Base-by-base conservation (phyloP, 2,888 invertebrate genomes). In the Papilio demoleus region DNA sequence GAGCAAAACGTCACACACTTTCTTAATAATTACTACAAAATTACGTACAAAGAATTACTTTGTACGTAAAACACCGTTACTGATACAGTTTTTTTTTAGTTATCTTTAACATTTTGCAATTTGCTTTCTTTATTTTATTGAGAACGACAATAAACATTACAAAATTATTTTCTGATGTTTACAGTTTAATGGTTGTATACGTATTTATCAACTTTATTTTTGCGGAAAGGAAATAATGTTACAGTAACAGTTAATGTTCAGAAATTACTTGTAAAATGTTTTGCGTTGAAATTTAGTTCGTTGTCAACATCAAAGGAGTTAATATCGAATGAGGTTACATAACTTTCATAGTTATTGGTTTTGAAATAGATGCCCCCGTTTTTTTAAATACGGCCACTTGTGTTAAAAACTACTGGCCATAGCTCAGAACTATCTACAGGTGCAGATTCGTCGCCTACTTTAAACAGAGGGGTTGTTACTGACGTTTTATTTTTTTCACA, bases 1-100 rank as follows among this genome's bases (percentile, higher is more conserved):
- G 62, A 53, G 61, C 53, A n/a, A 14, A 59, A 62, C 47, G 47
- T 63, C 22, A 45, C 24, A 24, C 14, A 14, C 50, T 50, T 14
- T n/a, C 27, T 53, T 53, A 4, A 17, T n/a, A 53, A 53, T 53
- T 31, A n/a, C 27, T 5, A n/a, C 53, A n/a, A 53, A 47, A 22
- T 9, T 4, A 9, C 11, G 2, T 11, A 9, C 9, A 42, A 42
- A 22, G 47, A 50, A 50, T 50, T 50, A 4, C 6, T 24, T 50
- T 1, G 6, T 38, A 17, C n/a, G 8, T 31, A 8, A 27, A 47
- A 22, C 12, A 4, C 17, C 1, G 12, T 47, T 22, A 11, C 6
- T 14, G 8, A 45, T 19, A 9, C 45, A 45, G 19, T 45, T 45
- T 45, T 2, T 8, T 45, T 19, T 19, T 19, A 17, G 17, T 42